Evolutionary conservation across 1,140 invertebrate genomes (phyloP).

Genomic region (Tyrophagus putrescentiae): DNA sequence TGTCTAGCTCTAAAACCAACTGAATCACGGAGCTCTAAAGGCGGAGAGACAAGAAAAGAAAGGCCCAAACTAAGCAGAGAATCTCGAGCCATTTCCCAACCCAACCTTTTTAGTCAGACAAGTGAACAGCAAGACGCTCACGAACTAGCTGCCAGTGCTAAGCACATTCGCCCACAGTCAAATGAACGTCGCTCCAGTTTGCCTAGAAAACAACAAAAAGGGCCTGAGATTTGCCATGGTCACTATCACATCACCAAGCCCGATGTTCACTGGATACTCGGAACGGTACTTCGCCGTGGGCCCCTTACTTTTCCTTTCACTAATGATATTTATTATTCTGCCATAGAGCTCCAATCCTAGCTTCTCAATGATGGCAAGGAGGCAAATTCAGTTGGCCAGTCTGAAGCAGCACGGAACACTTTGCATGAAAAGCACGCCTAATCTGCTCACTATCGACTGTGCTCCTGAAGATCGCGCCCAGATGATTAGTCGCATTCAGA

Average conservation of each 20-base stretch:
- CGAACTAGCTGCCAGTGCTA: neutral
- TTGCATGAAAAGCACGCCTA: neutral
- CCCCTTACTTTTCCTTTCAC: neutral
- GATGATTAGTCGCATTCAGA: constrained; percentile 2
- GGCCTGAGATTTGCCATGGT: neutral
- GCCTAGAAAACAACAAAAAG: neutral
- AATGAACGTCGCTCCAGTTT: neutral
- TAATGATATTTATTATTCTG: neutral
- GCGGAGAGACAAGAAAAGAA: neutral
- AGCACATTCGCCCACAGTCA: neutral
- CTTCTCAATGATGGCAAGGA: neutral
- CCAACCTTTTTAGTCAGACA: neutral
- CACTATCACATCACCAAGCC: constrained; percentile 11
- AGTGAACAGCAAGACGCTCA: neutral
- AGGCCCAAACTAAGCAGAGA: neutral
- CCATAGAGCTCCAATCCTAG: neutral
- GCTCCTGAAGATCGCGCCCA: neutral
- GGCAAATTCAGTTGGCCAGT: neutral
- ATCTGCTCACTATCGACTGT: neutral
- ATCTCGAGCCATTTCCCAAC: neutral
- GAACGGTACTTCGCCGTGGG: neutral
- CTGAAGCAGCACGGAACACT: neutral
- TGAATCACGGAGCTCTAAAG: neutral
- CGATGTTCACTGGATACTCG: constrained; percentile 11
- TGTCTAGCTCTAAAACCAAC: too few species aligned